Evolutionary conservation across 2,888 invertebrate genomes (phyloP).

Genomic region (Zeuzera pyrina): DNA sequence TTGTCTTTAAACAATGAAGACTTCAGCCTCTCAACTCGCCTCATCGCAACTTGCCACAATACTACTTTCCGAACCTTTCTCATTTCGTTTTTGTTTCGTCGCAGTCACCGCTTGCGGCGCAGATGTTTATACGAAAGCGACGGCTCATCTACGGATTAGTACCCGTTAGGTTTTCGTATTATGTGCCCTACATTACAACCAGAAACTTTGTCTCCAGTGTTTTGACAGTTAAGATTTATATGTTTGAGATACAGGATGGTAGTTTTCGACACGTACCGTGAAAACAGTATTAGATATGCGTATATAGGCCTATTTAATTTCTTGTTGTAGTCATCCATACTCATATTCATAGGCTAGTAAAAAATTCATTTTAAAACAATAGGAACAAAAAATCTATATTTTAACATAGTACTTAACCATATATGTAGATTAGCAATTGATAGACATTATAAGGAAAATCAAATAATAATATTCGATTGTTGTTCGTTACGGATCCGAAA

Average conservation of each 20-base stretch:
- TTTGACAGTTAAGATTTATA: slow-evolving; percentile 28
- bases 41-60: slow-evolving; percentile 58
- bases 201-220: slow-evolving; percentile 29
- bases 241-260: too few relatives aligned
- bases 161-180: slow-evolving; percentile 57
- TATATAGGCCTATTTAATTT: too few relatives aligned
- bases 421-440: too few relatives aligned
- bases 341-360: too few relatives aligned
- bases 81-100: slow-evolving; percentile 66
- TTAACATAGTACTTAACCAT: too few relatives aligned
- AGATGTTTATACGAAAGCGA: slow-evolving; percentile 54
- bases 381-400: too few relatives aligned
- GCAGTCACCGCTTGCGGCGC: slow-evolving; percentile 46
- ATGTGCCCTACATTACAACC: slow-evolving; percentile 46
- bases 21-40: slow-evolving; percentile 27
- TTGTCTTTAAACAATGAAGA: slow-evolving; percentile 11
- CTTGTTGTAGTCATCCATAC: too few relatives aligned
- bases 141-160: slow-evolving; percentile 68
- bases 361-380: too few relatives aligned
- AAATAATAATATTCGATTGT: neutral
- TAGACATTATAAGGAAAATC: too few relatives aligned
- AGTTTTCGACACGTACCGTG: too few relatives aligned
- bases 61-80: slow-evolving; percentile 62
- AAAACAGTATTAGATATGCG: too few relatives aligned
- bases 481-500: slow-evolving; percentile 1